Percentiles rank a stretch among this genome's conserved stretches.
These are phyloP conservation scores for Acrobasis consociella DNA, from an alignment of 2,888 invertebrate genomes.

Conservation along the genomic window DNA sequence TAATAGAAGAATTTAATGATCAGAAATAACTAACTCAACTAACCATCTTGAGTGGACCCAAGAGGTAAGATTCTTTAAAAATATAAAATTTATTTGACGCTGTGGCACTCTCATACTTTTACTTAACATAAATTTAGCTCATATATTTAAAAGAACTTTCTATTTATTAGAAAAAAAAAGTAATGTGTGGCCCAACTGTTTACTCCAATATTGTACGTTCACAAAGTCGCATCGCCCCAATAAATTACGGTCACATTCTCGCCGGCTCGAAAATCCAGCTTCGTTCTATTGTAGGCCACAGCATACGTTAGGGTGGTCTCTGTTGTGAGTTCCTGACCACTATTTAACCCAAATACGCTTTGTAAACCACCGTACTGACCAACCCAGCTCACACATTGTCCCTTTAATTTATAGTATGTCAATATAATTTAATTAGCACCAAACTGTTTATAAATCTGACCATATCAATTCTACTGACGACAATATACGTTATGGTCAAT, in stretches of 20 bases:
- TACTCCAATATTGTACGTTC: conserved; percentile 31
- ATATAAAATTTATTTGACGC: no score
- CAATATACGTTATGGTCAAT: conserved; percentile 70
- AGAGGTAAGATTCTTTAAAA: no score
- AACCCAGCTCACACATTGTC: conserved; percentile 52
- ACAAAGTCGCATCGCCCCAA: conserved; percentile 40
- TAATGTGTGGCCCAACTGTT: conserved; percentile 28
- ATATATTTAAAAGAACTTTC: no score
- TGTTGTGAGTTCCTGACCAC: conserved; percentile 47
- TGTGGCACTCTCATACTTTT: no score
- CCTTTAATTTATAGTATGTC: conserved; percentile 70
- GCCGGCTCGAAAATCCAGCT: conserved; percentile 50
- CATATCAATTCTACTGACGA: conserved; percentile 67
- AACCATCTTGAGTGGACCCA: no score
- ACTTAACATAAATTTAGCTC: no score
- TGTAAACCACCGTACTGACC: conserved; percentile 59
- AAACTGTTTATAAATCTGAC: conserved; percentile 71
- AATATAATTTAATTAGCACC: conserved; percentile 78
- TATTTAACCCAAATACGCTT: conserved; percentile 67
- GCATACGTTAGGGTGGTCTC: conserved; percentile 69
- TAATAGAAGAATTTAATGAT: no score
- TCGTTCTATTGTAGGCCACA: conserved; percentile 27
- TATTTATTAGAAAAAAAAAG: background rate
- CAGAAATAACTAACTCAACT: no score
- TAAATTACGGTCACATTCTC: conserved; percentile 47